A percentile compares a stretch with the other conserved stretches of the same genome.
phyloP scores from a whole-genome alignment of 1,140 invertebrate species.

The Pogonognathellus flavescens region DNA sequence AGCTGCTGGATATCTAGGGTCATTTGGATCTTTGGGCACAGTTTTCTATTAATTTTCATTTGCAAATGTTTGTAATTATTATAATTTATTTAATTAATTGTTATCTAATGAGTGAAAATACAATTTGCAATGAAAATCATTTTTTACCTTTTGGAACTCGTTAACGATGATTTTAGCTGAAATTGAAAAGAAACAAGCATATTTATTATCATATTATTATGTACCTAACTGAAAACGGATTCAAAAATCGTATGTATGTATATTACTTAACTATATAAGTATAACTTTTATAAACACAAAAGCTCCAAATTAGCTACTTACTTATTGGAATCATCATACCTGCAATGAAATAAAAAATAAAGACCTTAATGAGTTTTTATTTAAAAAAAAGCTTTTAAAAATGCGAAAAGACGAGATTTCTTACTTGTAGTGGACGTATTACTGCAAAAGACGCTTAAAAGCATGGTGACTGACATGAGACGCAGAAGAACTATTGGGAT shows the following conservation, averaged over 20 bases:
- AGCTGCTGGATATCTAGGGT: neutral
- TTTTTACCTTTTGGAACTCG: neutral
- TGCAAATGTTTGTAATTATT: too few relatives aligned
- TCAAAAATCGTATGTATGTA: too few relatives aligned
- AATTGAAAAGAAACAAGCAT: neutral
- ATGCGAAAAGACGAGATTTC: neutral
- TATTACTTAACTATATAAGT: too few relatives aligned
- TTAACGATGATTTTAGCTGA: neutral
- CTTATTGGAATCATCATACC: too few relatives aligned
- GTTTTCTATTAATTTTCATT: neutral
- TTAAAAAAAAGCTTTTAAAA: neutral
- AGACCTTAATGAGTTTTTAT: neutral
- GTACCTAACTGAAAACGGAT: too few relatives aligned
- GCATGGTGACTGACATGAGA: neutral
- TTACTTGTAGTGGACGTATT: neutral
- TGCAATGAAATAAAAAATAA: neutral
- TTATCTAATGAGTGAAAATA: too few relatives aligned
- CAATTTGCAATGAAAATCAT: neutral
- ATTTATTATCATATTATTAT: too few relatives aligned
- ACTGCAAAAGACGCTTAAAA: neutral
- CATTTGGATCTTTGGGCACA: neutral
- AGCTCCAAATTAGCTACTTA: too few relatives aligned
- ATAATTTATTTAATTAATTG: too few relatives aligned
- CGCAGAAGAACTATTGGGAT: neutral
- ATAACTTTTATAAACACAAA: neutral